phyloP scores from a whole-genome alignment of 2,797 vertebrate genomes.

The Hydrophis major region DNA sequence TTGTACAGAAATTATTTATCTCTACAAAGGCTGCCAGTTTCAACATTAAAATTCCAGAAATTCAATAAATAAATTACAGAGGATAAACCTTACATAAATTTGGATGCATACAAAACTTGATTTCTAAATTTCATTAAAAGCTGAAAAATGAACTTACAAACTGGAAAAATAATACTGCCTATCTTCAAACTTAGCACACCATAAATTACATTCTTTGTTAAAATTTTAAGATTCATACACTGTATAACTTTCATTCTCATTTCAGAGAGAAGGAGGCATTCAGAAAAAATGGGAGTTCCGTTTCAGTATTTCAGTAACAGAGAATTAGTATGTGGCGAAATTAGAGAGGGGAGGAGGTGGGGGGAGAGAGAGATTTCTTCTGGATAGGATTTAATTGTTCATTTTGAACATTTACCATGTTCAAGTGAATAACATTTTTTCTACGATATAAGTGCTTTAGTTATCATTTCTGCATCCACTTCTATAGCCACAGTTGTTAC shows the following conservation, averaged over 20 bases:
- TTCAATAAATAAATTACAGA: background rate
- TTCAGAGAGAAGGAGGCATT: background rate
- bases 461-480: background rate
- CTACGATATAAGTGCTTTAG: background rate
- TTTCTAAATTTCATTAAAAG: background rate
- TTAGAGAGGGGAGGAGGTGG: background rate
- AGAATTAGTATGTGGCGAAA: background rate
- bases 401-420: background rate
- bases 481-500: background rate
- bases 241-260: background rate
- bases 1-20: constrained; percentile 21
- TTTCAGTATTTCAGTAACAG: background rate
- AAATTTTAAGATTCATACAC: background rate
- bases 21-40: constrained; percentile 19
- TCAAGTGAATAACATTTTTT: background rate
- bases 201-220: background rate
- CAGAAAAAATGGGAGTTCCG: background rate
- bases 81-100: background rate
- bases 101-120: background rate
- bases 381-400: background rate
- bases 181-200: background rate
- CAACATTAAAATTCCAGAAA: background rate
- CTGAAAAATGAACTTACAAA: background rate
- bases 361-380: too few species aligned
- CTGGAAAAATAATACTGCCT: background rate